Conservation (phyloP, 2,113 vertebrate species). For the Eubucco bourcierii region DNA sequence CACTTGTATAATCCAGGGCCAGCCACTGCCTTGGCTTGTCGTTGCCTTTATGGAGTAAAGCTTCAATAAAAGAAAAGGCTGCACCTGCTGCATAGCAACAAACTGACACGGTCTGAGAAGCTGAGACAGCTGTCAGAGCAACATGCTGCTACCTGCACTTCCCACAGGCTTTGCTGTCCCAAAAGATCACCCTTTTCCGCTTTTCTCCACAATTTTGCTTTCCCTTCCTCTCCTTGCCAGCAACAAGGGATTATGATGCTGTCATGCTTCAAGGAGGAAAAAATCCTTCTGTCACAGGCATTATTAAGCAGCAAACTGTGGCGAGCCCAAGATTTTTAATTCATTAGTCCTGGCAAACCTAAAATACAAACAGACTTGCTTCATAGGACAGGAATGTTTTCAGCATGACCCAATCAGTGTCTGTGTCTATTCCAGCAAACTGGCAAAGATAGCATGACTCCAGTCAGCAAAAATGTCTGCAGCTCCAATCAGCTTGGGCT, state of each 20-base stretch:
- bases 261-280: slow-evolving; percentile 75
- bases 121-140: slow-evolving; percentile 77
- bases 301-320: slow-evolving; percentile 76
- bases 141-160: slow-evolving; percentile 82
- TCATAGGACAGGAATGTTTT: slow-evolving; percentile 87
- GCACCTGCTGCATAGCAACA: slow-evolving; percentile 82
- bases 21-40: slow-evolving; percentile 78
- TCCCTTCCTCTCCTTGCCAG: slow-evolving; percentile 66
- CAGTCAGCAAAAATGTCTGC: slow-evolving; percentile 91
- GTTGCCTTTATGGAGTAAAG: slow-evolving; percentile 76
- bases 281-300: slow-evolving; percentile 77
- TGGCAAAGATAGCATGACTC: slow-evolving; percentile 93
- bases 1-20: slow-evolving; percentile 80
- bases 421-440: slow-evolving; percentile 90
- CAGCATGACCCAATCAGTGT: slow-evolving; percentile 82
- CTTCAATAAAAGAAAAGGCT: slow-evolving; percentile 75
- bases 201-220: slow-evolving; percentile 67
- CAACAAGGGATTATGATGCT: slow-evolving; percentile 63
- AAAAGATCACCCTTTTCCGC: slow-evolving; percentile 68
- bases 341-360: slow-evolving; percentile 82
- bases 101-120: slow-evolving; percentile 76
- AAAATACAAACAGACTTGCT: slow-evolving; percentile 86
- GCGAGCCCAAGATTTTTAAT: slow-evolving; percentile 79
- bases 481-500: slow-evolving; percentile 81
- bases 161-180: slow-evolving; percentile 70